These are phyloP conservation scores for Oryctolagus cuniculus DNA, from an alignment of 2,113 vertebrate species.

Conservation along the genomic window DNA sequence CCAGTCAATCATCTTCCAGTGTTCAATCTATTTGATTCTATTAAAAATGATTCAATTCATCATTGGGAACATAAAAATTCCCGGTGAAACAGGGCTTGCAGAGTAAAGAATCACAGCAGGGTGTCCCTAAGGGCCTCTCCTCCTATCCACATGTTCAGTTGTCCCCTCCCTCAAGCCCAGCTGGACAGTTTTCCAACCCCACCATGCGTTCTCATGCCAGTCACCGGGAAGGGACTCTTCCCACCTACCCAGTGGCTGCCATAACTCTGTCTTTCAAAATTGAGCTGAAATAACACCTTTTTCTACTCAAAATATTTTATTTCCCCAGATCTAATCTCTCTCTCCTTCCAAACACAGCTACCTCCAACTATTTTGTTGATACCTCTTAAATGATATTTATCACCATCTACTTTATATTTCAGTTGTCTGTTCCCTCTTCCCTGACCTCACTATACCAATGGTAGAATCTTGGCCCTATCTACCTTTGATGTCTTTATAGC, in stretches of 20 bases:
- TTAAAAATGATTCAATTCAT: not conserved
- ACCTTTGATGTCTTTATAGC: not conserved
- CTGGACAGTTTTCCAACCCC: not conserved
- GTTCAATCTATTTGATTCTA: not conserved
- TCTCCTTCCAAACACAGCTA: not conserved
- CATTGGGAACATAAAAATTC: not conserved
- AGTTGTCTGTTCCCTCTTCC: not conserved
- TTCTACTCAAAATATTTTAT: not conserved
- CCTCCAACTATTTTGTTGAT: not conserved
- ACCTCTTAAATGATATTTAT: not conserved
- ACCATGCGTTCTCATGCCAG: not conserved
- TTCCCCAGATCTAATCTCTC: not conserved
- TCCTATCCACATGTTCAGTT: too few species aligned
- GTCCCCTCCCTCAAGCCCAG: not conserved
- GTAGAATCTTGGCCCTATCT: not conserved
- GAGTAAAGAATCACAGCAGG: not conserved
- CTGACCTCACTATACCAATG: not conserved
- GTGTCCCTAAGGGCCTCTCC: not conserved
- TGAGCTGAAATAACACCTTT: not conserved
- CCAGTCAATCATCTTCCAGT: not conserved
- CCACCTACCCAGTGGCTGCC: not conserved
- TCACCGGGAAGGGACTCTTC: not conserved
- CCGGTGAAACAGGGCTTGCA: not conserved
- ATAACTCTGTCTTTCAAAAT: not conserved
- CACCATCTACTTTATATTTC: conserved; percentile 26